Conservation (phyloP, 2,797 vertebrate species). For the Hydrolagus colliei region DNA sequence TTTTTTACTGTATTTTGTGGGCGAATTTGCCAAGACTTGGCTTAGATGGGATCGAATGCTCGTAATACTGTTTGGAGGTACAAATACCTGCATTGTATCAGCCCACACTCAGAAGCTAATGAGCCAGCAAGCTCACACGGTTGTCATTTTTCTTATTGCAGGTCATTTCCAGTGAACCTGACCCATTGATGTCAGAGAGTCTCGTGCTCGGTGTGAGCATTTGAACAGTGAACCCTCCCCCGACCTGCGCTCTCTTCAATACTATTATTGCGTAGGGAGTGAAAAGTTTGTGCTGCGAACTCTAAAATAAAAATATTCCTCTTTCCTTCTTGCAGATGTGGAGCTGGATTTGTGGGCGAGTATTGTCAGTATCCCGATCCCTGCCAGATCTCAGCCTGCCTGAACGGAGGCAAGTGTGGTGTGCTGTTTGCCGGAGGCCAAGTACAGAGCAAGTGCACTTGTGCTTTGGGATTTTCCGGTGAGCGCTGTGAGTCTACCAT, state of each 20-base stretch:
- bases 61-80: no score
- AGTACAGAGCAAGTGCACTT: constrained; percentile 62
- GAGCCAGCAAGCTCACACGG: no score
- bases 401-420: constrained; percentile 78
- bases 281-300: not conserved
- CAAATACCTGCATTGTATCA: no score
- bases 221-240: no score
- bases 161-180: no score
- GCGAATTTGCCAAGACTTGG: no score
- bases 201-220: no score
- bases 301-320: no score
- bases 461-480: constrained; percentile 70
- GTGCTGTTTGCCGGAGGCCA: constrained; percentile 61
- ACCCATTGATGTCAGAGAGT: constrained; percentile 31
- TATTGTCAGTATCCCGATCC: constrained; percentile 84
- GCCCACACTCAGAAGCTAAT: no score
- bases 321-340: constrained; percentile 61
- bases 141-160: no score
- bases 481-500: constrained; percentile 69
- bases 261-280: not conserved
- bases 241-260: not conserved
- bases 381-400: constrained; percentile 72
- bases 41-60: no score
- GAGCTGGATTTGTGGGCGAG: constrained; percentile 75
- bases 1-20: no score